Evolutionary conservation across 2,113 vertebrate species (phyloP).

Genomic region (Helogale parvula): DNA sequence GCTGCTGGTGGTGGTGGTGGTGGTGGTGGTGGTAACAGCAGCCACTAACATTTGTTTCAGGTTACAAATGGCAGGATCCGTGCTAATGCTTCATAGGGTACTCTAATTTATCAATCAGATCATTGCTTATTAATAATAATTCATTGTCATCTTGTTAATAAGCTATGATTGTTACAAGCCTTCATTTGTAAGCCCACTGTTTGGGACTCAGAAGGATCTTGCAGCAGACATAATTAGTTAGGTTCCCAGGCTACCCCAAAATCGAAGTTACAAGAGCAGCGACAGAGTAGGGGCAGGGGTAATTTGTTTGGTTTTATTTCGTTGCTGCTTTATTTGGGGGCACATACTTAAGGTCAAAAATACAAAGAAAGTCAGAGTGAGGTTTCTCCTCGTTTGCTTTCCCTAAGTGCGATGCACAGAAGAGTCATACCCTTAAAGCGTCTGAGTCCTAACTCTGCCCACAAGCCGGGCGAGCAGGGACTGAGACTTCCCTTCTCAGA

Average conservation of each 20-base stretch:
- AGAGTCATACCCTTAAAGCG: background rate
- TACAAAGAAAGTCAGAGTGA: background rate
- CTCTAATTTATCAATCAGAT: constrained; percentile 40
- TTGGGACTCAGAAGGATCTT: constrained; percentile 36
- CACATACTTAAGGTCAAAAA: background rate
- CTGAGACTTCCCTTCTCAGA: background rate
- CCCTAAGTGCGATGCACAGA: background rate
- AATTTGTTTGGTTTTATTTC: background rate
- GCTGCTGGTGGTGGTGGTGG: too few species aligned
- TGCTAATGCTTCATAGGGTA: background rate
- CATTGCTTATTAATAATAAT: constrained; percentile 53
- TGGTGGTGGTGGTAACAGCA: background rate
- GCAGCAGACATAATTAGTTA: background rate
- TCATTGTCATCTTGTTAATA: constrained; percentile 23
- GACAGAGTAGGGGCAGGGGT: background rate
- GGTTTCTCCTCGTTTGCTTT: background rate
- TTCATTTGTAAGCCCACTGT: background rate
- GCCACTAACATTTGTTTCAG: background rate
- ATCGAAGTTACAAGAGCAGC: background rate
- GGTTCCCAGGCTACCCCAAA: background rate
- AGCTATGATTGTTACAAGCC: background rate
- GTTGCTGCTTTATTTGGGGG: background rate
- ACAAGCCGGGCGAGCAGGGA: background rate
- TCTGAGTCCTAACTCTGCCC: background rate
- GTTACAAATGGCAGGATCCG: background rate